These are phyloP conservation scores for Liopterus haemorrhoidalis DNA, from an alignment of 2,888 invertebrate species.

Conservation along the genomic window DNA sequence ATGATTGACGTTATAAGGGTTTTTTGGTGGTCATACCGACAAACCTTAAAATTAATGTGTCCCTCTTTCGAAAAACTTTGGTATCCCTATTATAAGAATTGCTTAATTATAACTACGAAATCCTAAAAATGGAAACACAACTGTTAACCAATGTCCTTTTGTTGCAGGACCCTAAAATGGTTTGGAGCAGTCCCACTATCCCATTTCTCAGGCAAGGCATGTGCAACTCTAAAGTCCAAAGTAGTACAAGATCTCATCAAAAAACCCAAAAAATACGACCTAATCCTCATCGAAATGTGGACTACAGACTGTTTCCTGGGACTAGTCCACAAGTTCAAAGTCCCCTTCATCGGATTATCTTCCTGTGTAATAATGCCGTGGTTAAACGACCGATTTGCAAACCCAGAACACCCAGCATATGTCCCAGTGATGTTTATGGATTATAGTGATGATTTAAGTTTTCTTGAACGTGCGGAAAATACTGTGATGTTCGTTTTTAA, in stretches of 20 bases:
- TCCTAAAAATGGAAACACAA: too few species aligned
- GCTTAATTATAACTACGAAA: too few species aligned
- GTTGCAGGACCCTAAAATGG: too few species aligned
- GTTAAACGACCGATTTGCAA: slow-evolving; percentile 47
- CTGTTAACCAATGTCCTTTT: too few species aligned
- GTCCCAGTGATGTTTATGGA: slow-evolving; percentile 48
- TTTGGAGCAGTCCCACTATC: slow-evolving; percentile 11
- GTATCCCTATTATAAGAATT: too few species aligned
- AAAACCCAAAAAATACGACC: slow-evolving; percentile 52
- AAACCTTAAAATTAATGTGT: too few species aligned
- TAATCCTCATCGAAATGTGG: slow-evolving; percentile 62
- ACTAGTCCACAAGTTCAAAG: slow-evolving; percentile 55
- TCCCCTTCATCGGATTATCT: slow-evolving; percentile 52
- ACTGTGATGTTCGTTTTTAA: slow-evolving; percentile 26
- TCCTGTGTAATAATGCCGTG: slow-evolving; percentile 50
- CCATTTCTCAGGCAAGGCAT: slow-evolving; percentile 2
- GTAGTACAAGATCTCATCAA: slow-evolving; percentile 42
- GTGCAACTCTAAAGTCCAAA: slow-evolving; percentile 33
- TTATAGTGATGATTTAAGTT: slow-evolving; percentile 38
- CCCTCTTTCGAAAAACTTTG: too few species aligned
- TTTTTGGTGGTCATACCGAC: too few species aligned
- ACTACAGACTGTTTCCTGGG: slow-evolving; percentile 63
- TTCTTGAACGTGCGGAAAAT: slow-evolving; percentile 39
- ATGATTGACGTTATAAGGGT: too few species aligned
- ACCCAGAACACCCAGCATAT: slow-evolving; percentile 48